These are phyloP conservation scores for Enteromius viviparus DNA, from an alignment of 2,797 vertebrate species.

Conservation along the genomic window DNA sequence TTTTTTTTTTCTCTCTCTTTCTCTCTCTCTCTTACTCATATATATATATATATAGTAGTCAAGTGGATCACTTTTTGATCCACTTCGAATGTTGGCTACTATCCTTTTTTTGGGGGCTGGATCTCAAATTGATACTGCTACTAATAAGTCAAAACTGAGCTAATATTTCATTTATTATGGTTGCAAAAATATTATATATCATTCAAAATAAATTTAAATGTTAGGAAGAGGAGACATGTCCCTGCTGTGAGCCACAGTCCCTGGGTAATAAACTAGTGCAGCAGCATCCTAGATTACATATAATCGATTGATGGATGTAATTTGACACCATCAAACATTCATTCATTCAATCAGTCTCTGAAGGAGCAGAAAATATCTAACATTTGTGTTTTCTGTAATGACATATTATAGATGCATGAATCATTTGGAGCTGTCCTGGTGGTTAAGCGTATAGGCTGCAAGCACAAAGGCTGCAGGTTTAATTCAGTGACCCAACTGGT, in stretches of 20 bases:
- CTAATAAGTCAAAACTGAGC: not conserved
- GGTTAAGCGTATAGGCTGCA: not conserved
- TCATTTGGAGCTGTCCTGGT: not conserved
- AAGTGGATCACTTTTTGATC: no score
- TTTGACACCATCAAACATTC: constrained; percentile 24
- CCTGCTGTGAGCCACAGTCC: not conserved
- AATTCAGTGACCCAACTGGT: constrained; percentile 16
- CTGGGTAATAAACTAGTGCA: not conserved
- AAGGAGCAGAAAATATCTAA: not conserved
- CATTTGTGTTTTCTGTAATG: constrained; percentile 20
- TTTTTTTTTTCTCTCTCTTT: not conserved
- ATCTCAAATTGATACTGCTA: not conserved
- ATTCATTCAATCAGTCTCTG: not conserved
- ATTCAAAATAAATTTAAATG: not conserved
- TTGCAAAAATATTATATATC: not conserved
- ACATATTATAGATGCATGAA: constrained; percentile 25
- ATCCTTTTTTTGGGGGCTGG: not conserved
- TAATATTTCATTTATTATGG: not conserved
- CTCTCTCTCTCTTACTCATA: no score
- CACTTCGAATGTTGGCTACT: no score
- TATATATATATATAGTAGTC: no score
- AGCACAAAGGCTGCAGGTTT: constrained; percentile 9
- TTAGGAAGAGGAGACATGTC: not conserved
- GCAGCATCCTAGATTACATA: not conserved
- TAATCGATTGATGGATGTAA: not conserved